Conservation (phyloP, 2,888 invertebrate genomes). For the Caenorhabditis virilis region DNA sequence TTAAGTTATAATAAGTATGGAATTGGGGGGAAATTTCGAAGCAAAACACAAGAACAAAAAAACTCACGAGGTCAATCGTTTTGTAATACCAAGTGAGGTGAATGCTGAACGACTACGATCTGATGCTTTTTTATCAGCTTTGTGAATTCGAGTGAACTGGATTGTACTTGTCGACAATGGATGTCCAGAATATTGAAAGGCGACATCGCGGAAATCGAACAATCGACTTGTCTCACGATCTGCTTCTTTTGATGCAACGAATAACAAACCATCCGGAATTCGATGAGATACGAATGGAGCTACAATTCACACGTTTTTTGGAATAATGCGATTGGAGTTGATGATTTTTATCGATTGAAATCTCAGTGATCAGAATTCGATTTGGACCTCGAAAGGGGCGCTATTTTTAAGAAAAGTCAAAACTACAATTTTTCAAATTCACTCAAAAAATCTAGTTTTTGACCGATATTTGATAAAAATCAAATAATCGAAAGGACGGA, state of each 20-base stretch:
- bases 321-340: too few relatives aligned
- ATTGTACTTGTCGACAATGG: slow-evolving; percentile 38
- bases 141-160: slow-evolving; percentile 42
- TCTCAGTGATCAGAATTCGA: too few relatives aligned
- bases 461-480: too few relatives aligned
- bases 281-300: slow-evolving; percentile 42
- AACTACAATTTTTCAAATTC: too few relatives aligned
- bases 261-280: slow-evolving; percentile 59
- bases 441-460: too few relatives aligned
- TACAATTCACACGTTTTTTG: too few relatives aligned
- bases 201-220: slow-evolving; percentile 58
- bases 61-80: slow-evolving; percentile 42
- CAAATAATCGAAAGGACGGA: too few relatives aligned
- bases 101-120: slow-evolving; percentile 50
- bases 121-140: slow-evolving; percentile 41
- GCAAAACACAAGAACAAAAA: not conserved
- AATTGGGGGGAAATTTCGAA: not conserved
- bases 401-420: too few relatives aligned
- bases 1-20: not conserved
- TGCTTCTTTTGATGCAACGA: slow-evolving; percentile 61
- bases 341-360: too few relatives aligned
- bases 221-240: slow-evolving; percentile 53
- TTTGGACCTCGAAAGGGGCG: too few relatives aligned
- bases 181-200: slow-evolving; percentile 50
- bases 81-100: slow-evolving; percentile 47